These are phyloP conservation scores for Stenodera caucasica DNA, from an alignment of 2,888 invertebrate species.

Conservation along the genomic window DNA sequence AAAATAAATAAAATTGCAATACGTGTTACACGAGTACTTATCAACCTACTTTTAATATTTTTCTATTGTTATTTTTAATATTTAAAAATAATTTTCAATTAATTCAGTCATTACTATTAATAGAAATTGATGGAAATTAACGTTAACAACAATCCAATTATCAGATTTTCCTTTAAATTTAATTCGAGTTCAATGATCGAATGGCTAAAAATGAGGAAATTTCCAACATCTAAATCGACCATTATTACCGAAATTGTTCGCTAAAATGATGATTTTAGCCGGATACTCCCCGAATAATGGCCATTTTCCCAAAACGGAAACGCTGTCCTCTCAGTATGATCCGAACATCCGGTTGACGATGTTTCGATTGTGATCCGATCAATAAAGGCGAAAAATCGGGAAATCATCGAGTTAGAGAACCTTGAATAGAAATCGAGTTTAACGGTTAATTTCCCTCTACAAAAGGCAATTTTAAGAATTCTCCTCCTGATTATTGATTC, in stretches of 20 bases:
- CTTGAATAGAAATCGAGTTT: constrained; percentile 1
- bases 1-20: neutral
- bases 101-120: too few relatives aligned
- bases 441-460: neutral
- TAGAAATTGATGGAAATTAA: too few relatives aligned
- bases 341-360: neutral
- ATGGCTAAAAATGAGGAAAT: neutral
- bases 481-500: neutral
- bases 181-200: neutral
- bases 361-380: neutral
- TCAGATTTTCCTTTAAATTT: neutral
- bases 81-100: too few relatives aligned
- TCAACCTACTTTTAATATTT: neutral
- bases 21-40: neutral
- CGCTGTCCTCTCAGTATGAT: neutral
- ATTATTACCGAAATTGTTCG: neutral
- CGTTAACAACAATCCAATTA: neutral
- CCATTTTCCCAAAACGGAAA: neutral
- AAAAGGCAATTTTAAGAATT: neutral
- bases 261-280: neutral
- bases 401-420: neutral
- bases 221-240: neutral
- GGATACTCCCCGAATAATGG: neutral
- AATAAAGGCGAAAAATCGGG: neutral
- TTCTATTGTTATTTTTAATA: too few relatives aligned